These are phyloP conservation scores for Orthonychiurus folsomi DNA, from an alignment of 2,888 invertebrate genomes.

Conservation along the genomic window DNA sequence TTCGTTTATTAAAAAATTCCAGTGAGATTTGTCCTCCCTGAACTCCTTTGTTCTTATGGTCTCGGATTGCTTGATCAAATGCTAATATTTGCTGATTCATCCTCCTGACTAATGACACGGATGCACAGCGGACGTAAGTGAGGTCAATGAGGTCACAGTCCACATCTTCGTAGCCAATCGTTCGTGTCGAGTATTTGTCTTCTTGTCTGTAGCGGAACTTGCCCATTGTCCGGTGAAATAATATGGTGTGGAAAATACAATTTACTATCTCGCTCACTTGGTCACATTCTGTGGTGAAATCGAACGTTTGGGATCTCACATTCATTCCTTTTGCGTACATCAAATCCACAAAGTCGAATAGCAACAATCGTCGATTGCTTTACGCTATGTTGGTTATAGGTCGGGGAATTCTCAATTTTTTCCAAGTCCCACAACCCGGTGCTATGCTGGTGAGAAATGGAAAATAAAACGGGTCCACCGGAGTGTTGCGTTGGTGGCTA, in stretches of 20 bases:
- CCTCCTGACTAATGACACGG: slow-evolving; percentile 60
- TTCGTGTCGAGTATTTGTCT: slow-evolving; percentile 89
- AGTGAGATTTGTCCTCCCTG: slow-evolving; percentile 68
- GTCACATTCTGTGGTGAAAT: slow-evolving; percentile 64
- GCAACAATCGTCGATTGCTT: too few relatives aligned
- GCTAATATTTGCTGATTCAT: slow-evolving; percentile 55
- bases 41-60: slow-evolving; percentile 38
- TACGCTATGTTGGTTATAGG: too few relatives aligned
- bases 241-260: slow-evolving; percentile 81
- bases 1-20: slow-evolving; percentile 89
- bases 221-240: slow-evolving; percentile 81
- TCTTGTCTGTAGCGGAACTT: slow-evolving; percentile 91
- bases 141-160: slow-evolving; percentile 97
- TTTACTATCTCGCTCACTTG: slow-evolving; percentile 88
- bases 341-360: too few relatives aligned
- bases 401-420: too few relatives aligned
- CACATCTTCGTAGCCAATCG: slow-evolving; percentile 90
- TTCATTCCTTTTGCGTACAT: slow-evolving; percentile 45
- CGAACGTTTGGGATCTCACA: slow-evolving; percentile 46
- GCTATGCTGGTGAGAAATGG: too few relatives aligned
- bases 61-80: slow-evolving; percentile 45
- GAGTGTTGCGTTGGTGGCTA: too few relatives aligned
- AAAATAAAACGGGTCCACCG: too few relatives aligned
- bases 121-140: slow-evolving; percentile 91
- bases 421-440: too few relatives aligned